These are phyloP conservation scores for Tragelaphus oryx DNA, from an alignment of 2,797 vertebrate genomes.

Conservation along the genomic window DNA sequence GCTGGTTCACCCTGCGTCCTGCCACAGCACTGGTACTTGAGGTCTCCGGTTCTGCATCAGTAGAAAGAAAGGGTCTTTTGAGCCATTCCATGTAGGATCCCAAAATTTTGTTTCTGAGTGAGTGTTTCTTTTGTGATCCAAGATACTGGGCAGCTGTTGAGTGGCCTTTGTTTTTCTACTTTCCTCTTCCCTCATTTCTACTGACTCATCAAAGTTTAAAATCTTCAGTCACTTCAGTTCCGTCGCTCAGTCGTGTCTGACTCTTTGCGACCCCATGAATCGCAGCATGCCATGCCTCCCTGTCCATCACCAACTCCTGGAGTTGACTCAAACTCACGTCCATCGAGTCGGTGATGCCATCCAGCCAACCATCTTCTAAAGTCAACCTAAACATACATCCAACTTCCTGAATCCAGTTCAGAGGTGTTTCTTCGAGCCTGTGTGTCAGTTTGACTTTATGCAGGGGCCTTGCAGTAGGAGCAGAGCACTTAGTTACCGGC, in stretches of 20 bases:
- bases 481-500: background rate
- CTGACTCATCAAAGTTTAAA: constrained; percentile 26
- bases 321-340: too few species aligned
- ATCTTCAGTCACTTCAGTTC: background rate
- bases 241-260: too few species aligned
- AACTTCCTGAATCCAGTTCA: background rate
- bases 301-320: too few species aligned
- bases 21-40: background rate
- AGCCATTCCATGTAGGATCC: background rate
- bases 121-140: background rate
- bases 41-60: background rate
- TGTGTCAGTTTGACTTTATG: background rate
- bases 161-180: constrained; percentile 41
- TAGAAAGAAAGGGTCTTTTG: background rate
- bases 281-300: too few species aligned
- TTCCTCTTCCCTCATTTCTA: background rate
- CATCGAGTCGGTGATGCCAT: too few species aligned
- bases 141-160: background rate
- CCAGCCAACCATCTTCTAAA: background rate
- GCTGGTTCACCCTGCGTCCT: background rate
- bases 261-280: too few species aligned
- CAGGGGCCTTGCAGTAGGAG: background rate
- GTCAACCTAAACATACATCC: background rate
- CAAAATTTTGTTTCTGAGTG: background rate
- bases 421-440: background rate